These are phyloP conservation scores for Gambusia yucatana DNA, from an alignment of 2,797 vertebrate genomes.

Conservation along the genomic window DNA sequence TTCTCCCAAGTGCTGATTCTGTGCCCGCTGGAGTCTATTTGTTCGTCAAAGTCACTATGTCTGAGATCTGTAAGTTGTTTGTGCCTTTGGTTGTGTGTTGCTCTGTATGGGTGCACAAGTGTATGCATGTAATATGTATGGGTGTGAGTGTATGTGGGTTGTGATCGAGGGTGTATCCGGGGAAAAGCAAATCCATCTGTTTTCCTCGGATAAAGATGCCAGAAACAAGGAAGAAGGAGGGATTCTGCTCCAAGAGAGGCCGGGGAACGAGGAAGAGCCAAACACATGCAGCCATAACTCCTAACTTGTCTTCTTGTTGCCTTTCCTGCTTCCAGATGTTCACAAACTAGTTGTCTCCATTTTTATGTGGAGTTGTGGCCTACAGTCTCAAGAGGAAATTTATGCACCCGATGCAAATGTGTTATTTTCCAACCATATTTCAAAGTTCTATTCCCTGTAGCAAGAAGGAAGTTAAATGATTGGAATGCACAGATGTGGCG, in stretches of 20 bases:
- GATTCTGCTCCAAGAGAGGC: constrained; percentile 64
- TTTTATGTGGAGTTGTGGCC: constrained; percentile 36
- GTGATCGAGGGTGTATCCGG: constrained; percentile 60
- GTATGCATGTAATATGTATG: constrained; percentile 44
- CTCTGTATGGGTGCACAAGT: constrained; percentile 41
- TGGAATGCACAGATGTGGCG: constrained; percentile 10
- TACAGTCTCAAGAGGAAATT: constrained; percentile 29
- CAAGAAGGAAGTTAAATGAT: constrained; percentile 20
- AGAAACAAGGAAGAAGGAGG: constrained; percentile 75
- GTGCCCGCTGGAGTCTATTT: constrained; percentile 70
- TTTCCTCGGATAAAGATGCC: constrained; percentile 75
- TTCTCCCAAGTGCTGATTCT: constrained; percentile 65
- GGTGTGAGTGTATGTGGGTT: constrained; percentile 35
- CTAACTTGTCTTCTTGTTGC: constrained; percentile 64
- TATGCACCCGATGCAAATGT: constrained; percentile 45
- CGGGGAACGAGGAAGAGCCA: constrained; percentile 48
- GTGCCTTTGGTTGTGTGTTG: constrained; percentile 60
- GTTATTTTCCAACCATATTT: constrained; percentile 37
- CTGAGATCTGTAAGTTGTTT: constrained; percentile 66
- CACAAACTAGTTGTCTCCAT: constrained; percentile 55
- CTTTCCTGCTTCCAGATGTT: constrained; percentile 71
- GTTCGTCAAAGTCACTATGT: constrained; percentile 74
- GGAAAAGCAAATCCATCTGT: constrained; percentile 79
- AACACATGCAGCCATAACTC: constrained; percentile 69
- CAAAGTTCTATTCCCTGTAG: constrained; percentile 19